Evolutionary conservation across 1,140 invertebrate genomes (phyloP).

Genomic region (Trichonephila inaurata): DNA sequence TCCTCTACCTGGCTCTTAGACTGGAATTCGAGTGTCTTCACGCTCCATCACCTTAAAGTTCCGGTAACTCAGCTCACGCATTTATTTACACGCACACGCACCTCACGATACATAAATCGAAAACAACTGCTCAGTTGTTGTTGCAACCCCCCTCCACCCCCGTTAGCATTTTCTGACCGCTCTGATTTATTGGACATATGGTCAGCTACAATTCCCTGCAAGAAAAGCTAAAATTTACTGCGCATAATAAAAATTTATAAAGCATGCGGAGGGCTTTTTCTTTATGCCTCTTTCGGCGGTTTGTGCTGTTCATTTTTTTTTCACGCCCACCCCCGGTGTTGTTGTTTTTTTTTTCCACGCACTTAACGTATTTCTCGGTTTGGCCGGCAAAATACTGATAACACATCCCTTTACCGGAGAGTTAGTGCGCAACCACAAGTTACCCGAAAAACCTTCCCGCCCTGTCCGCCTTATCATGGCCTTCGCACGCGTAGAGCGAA

Average conservation of each 20-base stretch:
- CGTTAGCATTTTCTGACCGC: slow-evolving; percentile 51
- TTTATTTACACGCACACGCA: slow-evolving; percentile 65
- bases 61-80: slow-evolving; percentile 72
- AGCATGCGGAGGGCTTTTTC: slow-evolving; percentile 58
- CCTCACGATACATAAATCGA: slow-evolving; percentile 59
- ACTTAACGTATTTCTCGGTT: slow-evolving; percentile 66
- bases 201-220: slow-evolving; percentile 56
- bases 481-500: slow-evolving; percentile 55
- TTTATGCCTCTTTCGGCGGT: slow-evolving; percentile 63
- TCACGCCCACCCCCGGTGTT: neutral
- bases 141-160: neutral
- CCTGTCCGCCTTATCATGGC: slow-evolving; percentile 62
- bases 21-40: slow-evolving; percentile 39
- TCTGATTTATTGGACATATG: slow-evolving; percentile 66
- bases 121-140: neutral
- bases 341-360: neutral
- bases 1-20: neutral
- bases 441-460: slow-evolving; percentile 35
- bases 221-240: slow-evolving; percentile 71
- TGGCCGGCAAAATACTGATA: slow-evolving; percentile 71
- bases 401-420: slow-evolving; percentile 49
- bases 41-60: slow-evolving; percentile 67
- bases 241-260: slow-evolving; percentile 76
- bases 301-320: slow-evolving; percentile 37
- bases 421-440: slow-evolving; percentile 70